Percentiles rank a stretch among this genome's conserved stretches.
phyloP scores from a whole-genome alignment of 2,888 invertebrate genomes.

The Muscina levida region DNA sequence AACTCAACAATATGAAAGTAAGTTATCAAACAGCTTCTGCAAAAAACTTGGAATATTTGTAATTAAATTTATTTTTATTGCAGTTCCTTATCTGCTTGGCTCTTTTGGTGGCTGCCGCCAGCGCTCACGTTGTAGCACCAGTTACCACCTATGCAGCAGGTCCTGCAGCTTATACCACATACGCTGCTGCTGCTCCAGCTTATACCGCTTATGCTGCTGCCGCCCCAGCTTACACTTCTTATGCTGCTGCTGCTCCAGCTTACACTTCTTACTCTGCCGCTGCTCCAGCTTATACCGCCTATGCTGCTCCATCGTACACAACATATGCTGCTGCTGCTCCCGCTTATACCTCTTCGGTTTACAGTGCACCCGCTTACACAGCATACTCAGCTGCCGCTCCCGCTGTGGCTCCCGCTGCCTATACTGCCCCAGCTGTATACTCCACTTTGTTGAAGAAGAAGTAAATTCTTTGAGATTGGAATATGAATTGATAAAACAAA shows the following conservation, averaged over 20 bases:
- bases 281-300: no score
- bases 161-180: constrained; percentile 34
- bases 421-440: constrained; percentile 49
- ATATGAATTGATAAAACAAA: constrained; percentile 18
- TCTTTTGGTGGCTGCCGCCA: constrained; percentile 73
- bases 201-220: constrained; percentile 67
- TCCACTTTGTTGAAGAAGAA: constrained; percentile 56
- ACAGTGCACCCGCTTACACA: constrained; percentile 22
- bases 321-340: constrained; percentile 63
- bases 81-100: constrained; percentile 75
- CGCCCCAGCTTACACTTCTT: constrained; percentile 64
- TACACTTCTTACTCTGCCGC: no score
- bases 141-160: constrained; percentile 27
- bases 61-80: background rate
- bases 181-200: constrained; percentile 58
- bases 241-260: no score
- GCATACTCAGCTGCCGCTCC: constrained; percentile 39
- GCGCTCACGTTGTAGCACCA: no score
- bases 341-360: constrained; percentile 66
- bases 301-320: no score
- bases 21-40: constrained; percentile 10
- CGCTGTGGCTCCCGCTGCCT: constrained; percentile 48
- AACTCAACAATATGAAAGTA: constrained; percentile 58
- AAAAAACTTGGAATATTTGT: background rate
- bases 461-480: constrained; percentile 46